Evolutionary conservation across 2,888 invertebrate genomes (phyloP).

Genomic region (Diadegma fenestrale): DNA sequence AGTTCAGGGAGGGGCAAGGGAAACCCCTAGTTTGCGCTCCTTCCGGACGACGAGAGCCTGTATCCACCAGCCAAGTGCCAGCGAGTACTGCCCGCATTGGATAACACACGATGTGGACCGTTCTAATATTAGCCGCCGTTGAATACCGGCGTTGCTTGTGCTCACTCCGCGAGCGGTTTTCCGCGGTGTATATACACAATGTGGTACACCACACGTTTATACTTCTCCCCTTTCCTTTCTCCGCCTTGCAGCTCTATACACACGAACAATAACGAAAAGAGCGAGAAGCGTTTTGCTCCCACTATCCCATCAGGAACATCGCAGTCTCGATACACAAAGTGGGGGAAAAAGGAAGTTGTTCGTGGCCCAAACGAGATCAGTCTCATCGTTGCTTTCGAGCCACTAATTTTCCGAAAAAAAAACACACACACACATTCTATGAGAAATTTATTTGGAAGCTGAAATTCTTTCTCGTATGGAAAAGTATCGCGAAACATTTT

Average conservation of each 20-base stretch:
- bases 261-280: constrained; percentile 35
- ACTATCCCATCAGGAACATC: not conserved
- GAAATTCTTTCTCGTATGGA: no score
- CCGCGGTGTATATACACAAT: constrained; percentile 41
- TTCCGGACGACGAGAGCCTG: constrained; percentile 35
- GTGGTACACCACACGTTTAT: constrained; percentile 48
- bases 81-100: constrained; percentile 57
- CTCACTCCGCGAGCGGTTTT: constrained; percentile 49
- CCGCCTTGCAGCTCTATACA: not conserved
- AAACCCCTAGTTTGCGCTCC: constrained; percentile 37
- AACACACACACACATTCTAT: not conserved
- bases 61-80: constrained; percentile 55
- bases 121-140: constrained; percentile 76
- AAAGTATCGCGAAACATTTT: no score
- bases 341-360: constrained; percentile 2
- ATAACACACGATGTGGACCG: constrained; percentile 60
- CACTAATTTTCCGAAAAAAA: not conserved
- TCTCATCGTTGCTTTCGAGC: not conserved
- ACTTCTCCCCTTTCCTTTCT: constrained; percentile 11
- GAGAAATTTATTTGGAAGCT: no score
- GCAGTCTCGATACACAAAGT: not conserved
- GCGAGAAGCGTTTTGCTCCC: constrained; percentile 18
- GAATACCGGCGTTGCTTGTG: constrained; percentile 72
- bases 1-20: constrained; percentile 2
- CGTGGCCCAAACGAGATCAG: not conserved